Evolutionary conservation across 1,140 invertebrate species (phyloP), one percentile per base, ranked within the genome.

Genomic region (Sarcophaga bullata): DNA sequence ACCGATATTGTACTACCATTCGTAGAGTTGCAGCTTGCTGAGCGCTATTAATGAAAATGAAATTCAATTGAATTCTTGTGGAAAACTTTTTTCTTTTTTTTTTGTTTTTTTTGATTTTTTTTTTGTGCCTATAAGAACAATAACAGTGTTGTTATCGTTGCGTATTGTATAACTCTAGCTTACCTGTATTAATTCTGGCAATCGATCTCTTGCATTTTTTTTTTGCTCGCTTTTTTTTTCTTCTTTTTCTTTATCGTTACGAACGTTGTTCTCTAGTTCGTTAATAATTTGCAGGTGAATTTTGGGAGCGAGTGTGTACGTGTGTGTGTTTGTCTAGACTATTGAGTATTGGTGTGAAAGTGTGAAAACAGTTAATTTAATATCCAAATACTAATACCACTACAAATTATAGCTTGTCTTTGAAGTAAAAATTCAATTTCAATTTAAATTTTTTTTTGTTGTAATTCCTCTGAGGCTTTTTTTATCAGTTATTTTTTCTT

Each of bases 111-210:
- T 19, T 68, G 5, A 9, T 19, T 68, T 9, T 68, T 58, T 17
- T 68, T 8, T 19, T 68, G 9, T 68, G 2, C 25, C 6, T 25
- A n/a, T n/a, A 37, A 37, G 25, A 37, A 37, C 25, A 37, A 37
- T 37, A 37, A 37, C 17, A 3, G 10, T 58, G 54, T 58, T 58
- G 62, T 19, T 68, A 68, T 17, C 62, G 54, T 58, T 58, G 54
- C 54, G 62, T 72, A 47, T 72, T 72, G 50, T 68, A 81, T 72
- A 52, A 81, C 80, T 81, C 62, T 72, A 75, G 84, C 85, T 89
- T 84, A 89, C 88, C 88, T 89, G 87, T 68, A 89, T 84, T 84
- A 89, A 86, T 84, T 89, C 88, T 10, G 88, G 88, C 62, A 89
- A 84, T 83, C 88, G 87, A 84, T 89, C 88, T 87, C 84, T 85